Conservation (phyloP, 2,113 vertebrate species). For the Colistium nudipinnis region DNA sequence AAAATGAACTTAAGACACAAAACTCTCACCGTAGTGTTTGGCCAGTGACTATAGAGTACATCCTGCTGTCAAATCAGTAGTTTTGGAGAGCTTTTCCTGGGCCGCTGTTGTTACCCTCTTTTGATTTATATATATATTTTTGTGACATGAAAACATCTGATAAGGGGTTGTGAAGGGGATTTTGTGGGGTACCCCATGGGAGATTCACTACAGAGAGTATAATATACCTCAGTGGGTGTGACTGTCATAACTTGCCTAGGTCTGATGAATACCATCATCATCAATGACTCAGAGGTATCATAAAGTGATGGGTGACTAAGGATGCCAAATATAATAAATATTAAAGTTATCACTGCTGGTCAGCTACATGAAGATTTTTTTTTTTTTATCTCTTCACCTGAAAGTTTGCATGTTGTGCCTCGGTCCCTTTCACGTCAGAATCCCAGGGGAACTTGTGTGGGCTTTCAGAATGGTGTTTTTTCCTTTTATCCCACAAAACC, state of each 20-base stretch:
- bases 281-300: background rate
- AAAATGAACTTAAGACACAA: slow-evolving; percentile 31
- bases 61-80: background rate
- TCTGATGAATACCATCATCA: no score
- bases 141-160: background rate
- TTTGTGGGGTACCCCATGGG: no score
- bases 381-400: background rate
- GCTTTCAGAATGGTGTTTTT: background rate
- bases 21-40: slow-evolving; percentile 17
- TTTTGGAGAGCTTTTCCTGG: background rate
- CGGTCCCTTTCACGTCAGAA: background rate
- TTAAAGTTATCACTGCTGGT: background rate
- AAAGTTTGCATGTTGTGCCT: background rate
- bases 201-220: no score
- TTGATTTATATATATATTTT: background rate
- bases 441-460: background rate
- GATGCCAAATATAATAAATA: no score
- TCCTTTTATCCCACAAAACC: background rate
- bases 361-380: background rate
- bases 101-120: background rate
- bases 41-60: slow-evolving; percentile 10
- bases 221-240: no score
- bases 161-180: background rate
- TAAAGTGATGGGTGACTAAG: no score
- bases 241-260: no score